Evolutionary conservation across 2,888 invertebrate genomes (phyloP), one percentile per base, ranked within the genome.

Genomic region (Lacanobia wlatinum): DNA sequence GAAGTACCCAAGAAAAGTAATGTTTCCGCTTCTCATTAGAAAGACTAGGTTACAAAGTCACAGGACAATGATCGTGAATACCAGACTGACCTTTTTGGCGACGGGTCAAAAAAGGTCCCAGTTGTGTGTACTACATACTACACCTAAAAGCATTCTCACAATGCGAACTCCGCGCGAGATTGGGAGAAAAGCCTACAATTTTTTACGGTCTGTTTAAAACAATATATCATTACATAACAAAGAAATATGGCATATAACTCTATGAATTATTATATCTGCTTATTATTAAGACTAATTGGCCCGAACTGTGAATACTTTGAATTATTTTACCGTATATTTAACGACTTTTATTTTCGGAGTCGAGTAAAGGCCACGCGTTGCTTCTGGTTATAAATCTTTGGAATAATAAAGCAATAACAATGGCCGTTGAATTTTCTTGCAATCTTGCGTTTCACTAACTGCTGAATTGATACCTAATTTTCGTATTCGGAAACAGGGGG

Each of bases 291-390:
- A 67, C 38, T 75, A 70, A 79, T 83, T 83, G 60, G 28, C 18
- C 56, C 34, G 18, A 60, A 83, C 43, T 63, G 40, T 40, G 16
- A 80, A 73, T 78, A 82, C 6, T 70, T 64, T 18, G 48, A 78
- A 61, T 78, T 70, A 58, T 69, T 72, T 72, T 52, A 23, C n/a
- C 12, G 58, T 70, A 34, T 58, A 50, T 65, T 76, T 69, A 72
- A 79, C 58, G 56, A 68, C 55, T 62, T 78, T 56, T 70, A 78
- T 83, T 82, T 80, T 79, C 62, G 58, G 70, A 67, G 58, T 16
- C 16, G 55, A 18, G 52, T 60, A 70, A 70, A 70, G 62, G 53
- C 73, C 73, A 62, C 67, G 62, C 69, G 43, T 38, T 56, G 52
- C 62, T 70, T 60, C 65, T 73, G 66, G 63, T 67, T 56, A 64